Evolutionary conservation across 2,113 vertebrate genomes (phyloP).

Genomic region (Natator depressus): DNA sequence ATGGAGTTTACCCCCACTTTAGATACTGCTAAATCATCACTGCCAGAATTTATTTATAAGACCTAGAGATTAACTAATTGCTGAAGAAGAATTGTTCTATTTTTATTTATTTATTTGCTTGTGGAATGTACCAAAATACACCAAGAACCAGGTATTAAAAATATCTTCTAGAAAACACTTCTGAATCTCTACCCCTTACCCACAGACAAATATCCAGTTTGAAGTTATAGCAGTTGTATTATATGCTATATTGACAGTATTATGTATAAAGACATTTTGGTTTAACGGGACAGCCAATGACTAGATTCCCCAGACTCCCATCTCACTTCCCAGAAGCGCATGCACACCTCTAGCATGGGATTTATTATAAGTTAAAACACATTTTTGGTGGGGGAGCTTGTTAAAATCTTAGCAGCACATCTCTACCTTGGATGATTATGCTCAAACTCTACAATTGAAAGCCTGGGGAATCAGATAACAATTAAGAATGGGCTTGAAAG

Average conservation of each 20-base stretch:
- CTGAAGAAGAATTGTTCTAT: not conserved
- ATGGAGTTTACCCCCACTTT: not conserved
- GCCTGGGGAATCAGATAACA: not conserved
- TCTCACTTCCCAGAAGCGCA: fast-evolving
- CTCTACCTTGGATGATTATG: not conserved
- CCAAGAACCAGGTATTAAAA: fast-evolving
- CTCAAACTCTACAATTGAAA: not conserved
- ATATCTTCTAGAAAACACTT: not conserved
- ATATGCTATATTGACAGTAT: not conserved
- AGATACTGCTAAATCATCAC: not conserved
- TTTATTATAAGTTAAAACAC: not conserved
- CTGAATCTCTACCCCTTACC: not conserved
- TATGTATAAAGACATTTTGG: not conserved
- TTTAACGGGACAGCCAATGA: not conserved
- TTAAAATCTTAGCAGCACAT: not conserved
- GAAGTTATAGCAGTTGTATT: not conserved
- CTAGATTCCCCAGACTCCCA: not conserved
- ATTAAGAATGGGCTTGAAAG: not conserved
- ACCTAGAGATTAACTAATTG: not conserved
- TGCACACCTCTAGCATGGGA: not conserved
- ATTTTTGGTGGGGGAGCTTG: not conserved
- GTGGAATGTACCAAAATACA: not conserved
- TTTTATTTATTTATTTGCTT: not conserved
- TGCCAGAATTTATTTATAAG: not conserved
- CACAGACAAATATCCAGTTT: not conserved